A percentile compares a stretch with the other conserved stretches of the same genome.
These are phyloP conservation scores for Ceratosolen solmsi DNA, from an alignment of 1,140 invertebrate species.

Conservation along the genomic window DNA sequence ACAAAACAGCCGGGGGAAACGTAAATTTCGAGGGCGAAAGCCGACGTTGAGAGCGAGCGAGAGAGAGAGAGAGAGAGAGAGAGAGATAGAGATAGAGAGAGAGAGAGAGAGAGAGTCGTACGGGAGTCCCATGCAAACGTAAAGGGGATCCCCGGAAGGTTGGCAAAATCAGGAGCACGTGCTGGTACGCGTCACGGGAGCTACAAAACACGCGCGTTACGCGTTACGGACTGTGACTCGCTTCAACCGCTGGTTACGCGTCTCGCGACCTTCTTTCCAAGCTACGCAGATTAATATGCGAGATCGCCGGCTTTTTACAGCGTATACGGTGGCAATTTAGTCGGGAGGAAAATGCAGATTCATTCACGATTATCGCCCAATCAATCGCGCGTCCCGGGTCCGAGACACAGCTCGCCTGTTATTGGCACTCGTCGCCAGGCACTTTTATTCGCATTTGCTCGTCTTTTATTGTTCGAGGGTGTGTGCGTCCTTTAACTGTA, in stretches of 20 bases:
- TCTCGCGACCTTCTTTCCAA: conserved; percentile 10
- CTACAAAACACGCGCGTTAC: background rate
- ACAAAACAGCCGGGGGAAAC: no score
- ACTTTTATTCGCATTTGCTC: no score
- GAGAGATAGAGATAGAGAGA: no score
- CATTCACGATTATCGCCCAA: conserved; percentile 1
- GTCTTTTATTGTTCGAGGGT: no score
- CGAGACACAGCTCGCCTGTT: background rate
- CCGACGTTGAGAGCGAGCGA: no score
- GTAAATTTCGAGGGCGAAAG: no score
- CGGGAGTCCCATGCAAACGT: background rate
- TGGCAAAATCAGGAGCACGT: conserved; percentile 1
- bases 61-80: no score
- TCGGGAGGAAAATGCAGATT: background rate
- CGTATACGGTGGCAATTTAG: background rate
- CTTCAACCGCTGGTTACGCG: background rate
- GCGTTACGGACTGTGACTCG: background rate
- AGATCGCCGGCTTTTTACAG: background rate
- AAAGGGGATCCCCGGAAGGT: background rate
- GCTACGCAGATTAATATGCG: conserved; percentile 7
- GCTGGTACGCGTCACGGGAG: background rate
- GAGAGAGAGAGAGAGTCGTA: background rate
- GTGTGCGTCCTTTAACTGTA: no score
- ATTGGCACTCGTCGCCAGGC: background rate
- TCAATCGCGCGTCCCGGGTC: background rate